Base-by-base conservation (phyloP, 2,113 vertebrate genomes). In the Xiphophorus couchianus region DNA sequence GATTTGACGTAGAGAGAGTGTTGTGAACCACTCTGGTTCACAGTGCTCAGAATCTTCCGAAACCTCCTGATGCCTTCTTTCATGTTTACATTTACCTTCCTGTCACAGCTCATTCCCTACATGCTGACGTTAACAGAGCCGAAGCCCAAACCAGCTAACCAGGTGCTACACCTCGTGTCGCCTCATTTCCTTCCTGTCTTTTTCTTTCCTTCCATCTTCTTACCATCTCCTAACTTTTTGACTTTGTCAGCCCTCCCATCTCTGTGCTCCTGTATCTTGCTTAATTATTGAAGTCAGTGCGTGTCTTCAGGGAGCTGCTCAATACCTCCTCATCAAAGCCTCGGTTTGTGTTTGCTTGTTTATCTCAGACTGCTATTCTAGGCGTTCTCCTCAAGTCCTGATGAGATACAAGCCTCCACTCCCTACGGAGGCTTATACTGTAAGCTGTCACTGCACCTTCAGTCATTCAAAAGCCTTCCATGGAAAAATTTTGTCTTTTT, bases 341-440 rank as follows among this genome's bases (percentile, higher is more conserved):
- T 78, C 65, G 86, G 88, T 91, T 91, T 93, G 87, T 89, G 88
- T 93, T 89, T 86, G 90, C 87, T 90, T 93, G 91, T 92, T 93
- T 92, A 91, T 91, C 87, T 88, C 87, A 76, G 79, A 63, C 84
- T 93, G 86, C 92, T 93, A 93, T 91, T 93, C 88, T 87, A 33
- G 88, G 89, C 81, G 14, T 74, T 87, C 86, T 91, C 85, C 84
- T 76, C 85, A 74, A 91, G 87, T 80, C 81, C 80, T 71, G 84
- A 80, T 88, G 86, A 90, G 82, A 87, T 81, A 74, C 83, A 66
- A 88, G 82, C 76, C 74, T 74, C 27, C 30, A 10, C 64, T 90
- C 90, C 81, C 91, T 31, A 69, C 48, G 79, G 92, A 88, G 81
- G 74, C 81, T 88, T 74, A 71, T 79, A 89, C 86, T 86, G 80